Evolutionary conservation across 1,140 invertebrate genomes (phyloP), one percentile per base, ranked within the genome.

Genomic region (Proctacanthus coquilletti): DNA sequence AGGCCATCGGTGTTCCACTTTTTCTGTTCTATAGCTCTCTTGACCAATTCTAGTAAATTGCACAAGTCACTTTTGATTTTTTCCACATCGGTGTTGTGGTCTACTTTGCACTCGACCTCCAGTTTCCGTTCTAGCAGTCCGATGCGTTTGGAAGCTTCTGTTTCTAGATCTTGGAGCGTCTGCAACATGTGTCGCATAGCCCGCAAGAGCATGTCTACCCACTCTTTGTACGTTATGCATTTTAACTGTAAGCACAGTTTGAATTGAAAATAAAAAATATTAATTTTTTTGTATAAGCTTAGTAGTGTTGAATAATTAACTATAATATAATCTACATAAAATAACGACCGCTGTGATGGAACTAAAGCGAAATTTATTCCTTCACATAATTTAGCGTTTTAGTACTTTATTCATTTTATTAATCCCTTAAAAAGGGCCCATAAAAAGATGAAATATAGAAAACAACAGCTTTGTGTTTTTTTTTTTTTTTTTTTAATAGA

Each of bases 171-270:
- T 3, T 44, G 32, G 34, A 55, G n/a, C 45, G 32, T 57, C 51
- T 19, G 34, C 36, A 18, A 58, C 40, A 3, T 52, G 36, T 0
- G 42, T 21, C 14, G 38, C 40, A 36, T 55, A 57, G 0, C 41
- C 13, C 49, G 40, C 3, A 53, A 38, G 20, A 57, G 34, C 5
- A 51, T 35, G 21, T 53, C 48, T 11, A 58, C 49, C 55, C 55
- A 58, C 36, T 58, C 55, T 15, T 58, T 49, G 20, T 40, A 53
- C 2, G 55, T 58, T 0, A 43, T 37, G 20, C 55, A 29, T 5
- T 53, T 53, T 3, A 57, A 14, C 41, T 54, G 35, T 17, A 21
- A 35, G 30, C 8, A 27, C n/a, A n/a, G n/a, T n/a, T n/a, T n/a
- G n/a, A n/a, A n/a, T n/a, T n/a, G n/a, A n/a, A n/a, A n/a, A n/a